Conservation (phyloP, 2,797 vertebrate species). For the Tragopan temminckii region DNA sequence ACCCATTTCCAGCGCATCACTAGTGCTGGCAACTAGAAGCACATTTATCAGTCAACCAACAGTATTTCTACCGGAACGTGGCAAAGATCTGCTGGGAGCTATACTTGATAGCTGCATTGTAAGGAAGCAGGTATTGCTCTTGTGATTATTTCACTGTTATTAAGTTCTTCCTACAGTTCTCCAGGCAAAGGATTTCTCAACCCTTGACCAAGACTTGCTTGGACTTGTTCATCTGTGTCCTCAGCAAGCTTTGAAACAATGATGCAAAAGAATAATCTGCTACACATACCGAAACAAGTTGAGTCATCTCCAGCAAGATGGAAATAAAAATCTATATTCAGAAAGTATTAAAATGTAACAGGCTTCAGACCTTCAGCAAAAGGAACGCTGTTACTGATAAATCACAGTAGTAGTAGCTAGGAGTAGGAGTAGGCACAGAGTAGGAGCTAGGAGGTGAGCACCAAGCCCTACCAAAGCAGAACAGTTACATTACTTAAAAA, state of each 20-base stretch:
- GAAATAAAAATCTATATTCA: not conserved
- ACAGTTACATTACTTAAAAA: not conserved
- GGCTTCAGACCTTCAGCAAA: not conserved
- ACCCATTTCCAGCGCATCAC: not conserved
- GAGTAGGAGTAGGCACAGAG: too few species aligned
- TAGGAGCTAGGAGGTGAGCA: not conserved
- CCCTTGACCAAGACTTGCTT: too few species aligned
- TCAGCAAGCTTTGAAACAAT: too few species aligned
- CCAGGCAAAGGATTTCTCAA: too few species aligned
- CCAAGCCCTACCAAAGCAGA: not conserved
- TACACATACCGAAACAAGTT: not conserved
- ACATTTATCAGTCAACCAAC: not conserved
- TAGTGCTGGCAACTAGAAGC: not conserved
- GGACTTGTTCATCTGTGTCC: too few species aligned
- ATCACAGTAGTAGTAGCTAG: not conserved
- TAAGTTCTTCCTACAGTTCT: not conserved
- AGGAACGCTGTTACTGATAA: not conserved
- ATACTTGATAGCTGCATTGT: rapidly evolving
- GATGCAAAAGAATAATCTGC: too few species aligned
- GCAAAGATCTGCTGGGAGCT: not conserved
- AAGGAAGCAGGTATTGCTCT: not conserved
- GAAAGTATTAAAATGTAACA: not conserved
- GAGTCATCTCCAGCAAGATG: not conserved
- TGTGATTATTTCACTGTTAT: not conserved
- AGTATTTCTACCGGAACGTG: not conserved